These are phyloP conservation scores for Papilio helenus DNA, from an alignment of 1,140 invertebrate genomes.

Conservation along the genomic window DNA sequence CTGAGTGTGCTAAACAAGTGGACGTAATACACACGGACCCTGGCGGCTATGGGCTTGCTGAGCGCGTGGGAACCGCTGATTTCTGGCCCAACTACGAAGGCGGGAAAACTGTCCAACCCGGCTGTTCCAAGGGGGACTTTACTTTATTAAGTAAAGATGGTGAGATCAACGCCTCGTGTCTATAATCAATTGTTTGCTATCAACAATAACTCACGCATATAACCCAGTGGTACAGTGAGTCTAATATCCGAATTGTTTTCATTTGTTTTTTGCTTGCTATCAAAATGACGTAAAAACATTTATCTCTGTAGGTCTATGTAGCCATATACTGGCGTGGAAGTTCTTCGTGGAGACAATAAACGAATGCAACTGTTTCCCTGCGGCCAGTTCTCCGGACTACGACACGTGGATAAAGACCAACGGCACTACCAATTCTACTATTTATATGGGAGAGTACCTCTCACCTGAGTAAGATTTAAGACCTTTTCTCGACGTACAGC, in stretches of 20 bases:
- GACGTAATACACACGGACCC: constrained; percentile 69
- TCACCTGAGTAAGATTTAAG: background rate
- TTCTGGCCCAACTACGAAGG: constrained; percentile 84
- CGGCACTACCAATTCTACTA: background rate
- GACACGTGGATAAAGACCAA: background rate
- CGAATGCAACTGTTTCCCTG: background rate
- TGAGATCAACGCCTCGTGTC: background rate
- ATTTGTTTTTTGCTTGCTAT: too few relatives aligned
- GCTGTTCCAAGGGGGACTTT: constrained; percentile 68
- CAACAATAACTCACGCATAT: too few relatives aligned
- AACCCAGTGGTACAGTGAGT: too few relatives aligned
- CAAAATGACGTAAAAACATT: background rate
- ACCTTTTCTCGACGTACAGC: too few relatives aligned
- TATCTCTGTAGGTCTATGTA: constrained; percentile 38
- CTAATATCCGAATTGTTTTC: too few relatives aligned
- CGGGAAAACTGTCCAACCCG: constrained; percentile 82
- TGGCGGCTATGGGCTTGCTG: constrained; percentile 59
- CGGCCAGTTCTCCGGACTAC: constrained; percentile 7
- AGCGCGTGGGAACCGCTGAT: constrained; percentile 80
- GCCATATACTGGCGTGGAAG: constrained; percentile 37
- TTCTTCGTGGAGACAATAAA: constrained; percentile 33
- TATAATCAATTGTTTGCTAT: background rate
- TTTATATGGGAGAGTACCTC: constrained; percentile 27
- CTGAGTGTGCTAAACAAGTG: constrained; percentile 63
- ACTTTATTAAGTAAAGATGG: background rate